Percentiles rank a stretch among this genome's conserved stretches.
Conservation (phyloP, 2,113 vertebrate species). For the Paramormyrops kingsleyae region DNA sequence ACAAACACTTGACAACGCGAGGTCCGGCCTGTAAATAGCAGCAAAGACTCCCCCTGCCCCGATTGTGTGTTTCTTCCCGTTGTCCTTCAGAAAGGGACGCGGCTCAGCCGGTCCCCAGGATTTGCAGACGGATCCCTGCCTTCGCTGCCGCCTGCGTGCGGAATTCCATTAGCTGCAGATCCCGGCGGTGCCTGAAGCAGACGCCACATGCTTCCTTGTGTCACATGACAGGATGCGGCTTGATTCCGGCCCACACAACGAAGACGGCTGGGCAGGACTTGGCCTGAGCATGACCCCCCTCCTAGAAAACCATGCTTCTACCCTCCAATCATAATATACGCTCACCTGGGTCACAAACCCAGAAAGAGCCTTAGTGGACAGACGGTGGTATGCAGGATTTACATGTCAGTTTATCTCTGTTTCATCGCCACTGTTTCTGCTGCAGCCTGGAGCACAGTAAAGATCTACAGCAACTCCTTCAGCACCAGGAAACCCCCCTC, state of each 20-base stretch:
- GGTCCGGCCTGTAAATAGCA: slow-evolving; percentile 69
- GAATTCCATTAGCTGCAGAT: slow-evolving; percentile 65
- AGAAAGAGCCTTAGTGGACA: slow-evolving; percentile 38
- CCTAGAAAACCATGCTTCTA: slow-evolving; percentile 46
- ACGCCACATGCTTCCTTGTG: slow-evolving; percentile 36
- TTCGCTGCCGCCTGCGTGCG: slow-evolving; percentile 59
- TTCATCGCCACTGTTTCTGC: slow-evolving; percentile 51
- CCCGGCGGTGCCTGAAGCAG: slow-evolving; percentile 56
- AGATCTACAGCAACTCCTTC: slow-evolving; percentile 42
- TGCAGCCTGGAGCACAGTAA: slow-evolving; percentile 48
- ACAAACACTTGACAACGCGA: slow-evolving; percentile 17
- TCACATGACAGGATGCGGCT: slow-evolving; percentile 26
- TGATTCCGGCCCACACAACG: not conserved
- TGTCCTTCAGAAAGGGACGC: slow-evolving; percentile 70
- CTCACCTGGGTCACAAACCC: slow-evolving; percentile 44
- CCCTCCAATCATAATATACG: slow-evolving; percentile 37
- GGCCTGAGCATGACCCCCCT: slow-evolving; percentile 31
- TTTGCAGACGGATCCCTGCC: slow-evolving; percentile 46
- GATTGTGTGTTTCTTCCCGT: slow-evolving; percentile 39
- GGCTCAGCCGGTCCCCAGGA: slow-evolving; percentile 66
- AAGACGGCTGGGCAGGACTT: not conserved
- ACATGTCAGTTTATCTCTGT: slow-evolving; percentile 46
- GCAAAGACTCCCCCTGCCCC: slow-evolving; percentile 28
- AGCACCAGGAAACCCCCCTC: slow-evolving; percentile 26
- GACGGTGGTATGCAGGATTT: slow-evolving; percentile 48